A percentile compares a stretch with the other conserved stretches of the same genome.
Evolutionary conservation across 2,797 vertebrate genomes (phyloP).

Genomic region (Hyperoplus immaculatus): DNA sequence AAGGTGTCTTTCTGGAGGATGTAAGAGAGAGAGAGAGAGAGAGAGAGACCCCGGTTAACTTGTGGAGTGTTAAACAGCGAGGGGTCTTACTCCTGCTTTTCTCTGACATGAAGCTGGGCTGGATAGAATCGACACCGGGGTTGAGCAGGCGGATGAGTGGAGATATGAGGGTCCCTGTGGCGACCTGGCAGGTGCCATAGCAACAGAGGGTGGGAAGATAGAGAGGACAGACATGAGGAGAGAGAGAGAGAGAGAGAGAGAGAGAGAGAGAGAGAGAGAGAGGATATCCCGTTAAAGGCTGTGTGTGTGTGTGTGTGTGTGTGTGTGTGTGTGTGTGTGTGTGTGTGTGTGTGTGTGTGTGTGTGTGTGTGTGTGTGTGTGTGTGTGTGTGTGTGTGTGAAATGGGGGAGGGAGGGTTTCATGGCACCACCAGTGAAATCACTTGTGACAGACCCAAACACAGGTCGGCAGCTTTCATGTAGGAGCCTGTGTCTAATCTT

Average conservation of each 20-base stretch:
- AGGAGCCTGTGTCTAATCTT: constrained; percentile 77
- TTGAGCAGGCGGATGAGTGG: constrained; percentile 80
- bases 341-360: neutral
- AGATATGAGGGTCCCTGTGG: constrained; percentile 81
- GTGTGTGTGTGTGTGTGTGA: neutral
- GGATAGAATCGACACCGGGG: constrained; percentile 80
- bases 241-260: constrained; percentile 30
- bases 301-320: neutral
- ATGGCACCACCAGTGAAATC: constrained; percentile 71
- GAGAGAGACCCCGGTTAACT: constrained; percentile 79
- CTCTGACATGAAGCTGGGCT: constrained; percentile 77
- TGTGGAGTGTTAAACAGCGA: constrained; percentile 80
- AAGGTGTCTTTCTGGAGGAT: constrained; percentile 39
- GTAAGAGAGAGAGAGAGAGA: constrained; percentile 9
- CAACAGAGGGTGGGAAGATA: constrained; percentile 77
- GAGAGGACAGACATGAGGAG: constrained; percentile 61
- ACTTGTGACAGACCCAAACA: constrained; percentile 80
- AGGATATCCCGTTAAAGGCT: too few relatives aligned
- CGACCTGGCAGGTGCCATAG: constrained; percentile 82
- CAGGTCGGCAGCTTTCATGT: constrained; percentile 83
- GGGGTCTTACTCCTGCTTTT: constrained; percentile 80
- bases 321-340: neutral
- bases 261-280: constrained; percentile 44
- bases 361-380: neutral
- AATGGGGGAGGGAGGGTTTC: neutral